Evolutionary conservation across 2,797 vertebrate genomes (phyloP).

Genomic region (Uromys caudimaculatus): DNA sequence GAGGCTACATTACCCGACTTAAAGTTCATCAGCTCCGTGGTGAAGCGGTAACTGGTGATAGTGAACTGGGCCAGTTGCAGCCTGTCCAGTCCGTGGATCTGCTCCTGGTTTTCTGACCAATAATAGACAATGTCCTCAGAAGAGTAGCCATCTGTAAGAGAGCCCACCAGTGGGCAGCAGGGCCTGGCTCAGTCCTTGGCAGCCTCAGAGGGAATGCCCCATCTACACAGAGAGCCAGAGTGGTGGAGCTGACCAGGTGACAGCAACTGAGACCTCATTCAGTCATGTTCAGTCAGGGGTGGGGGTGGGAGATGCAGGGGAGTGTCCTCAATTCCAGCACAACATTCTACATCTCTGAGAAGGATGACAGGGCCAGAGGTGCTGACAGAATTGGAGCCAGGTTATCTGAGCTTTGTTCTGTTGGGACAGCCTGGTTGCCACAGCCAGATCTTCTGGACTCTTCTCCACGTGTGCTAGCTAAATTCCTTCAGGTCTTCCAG

Average conservation of each 20-base stretch:
- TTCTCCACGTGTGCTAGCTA: no score
- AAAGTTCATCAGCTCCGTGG: constrained; percentile 96
- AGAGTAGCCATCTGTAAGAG: constrained; percentile 95
- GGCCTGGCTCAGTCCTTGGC: neutral
- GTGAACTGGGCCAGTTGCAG: constrained; percentile 98
- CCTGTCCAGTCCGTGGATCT: constrained; percentile 97
- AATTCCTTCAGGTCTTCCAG: neutral
- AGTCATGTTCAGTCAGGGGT: neutral
- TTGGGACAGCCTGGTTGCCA: neutral
- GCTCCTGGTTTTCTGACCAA: constrained; percentile 97
- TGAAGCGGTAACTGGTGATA: constrained; percentile 96
- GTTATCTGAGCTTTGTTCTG: neutral
- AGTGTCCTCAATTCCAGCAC: neutral
- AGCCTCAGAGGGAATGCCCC: neutral
- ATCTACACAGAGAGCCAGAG: fast-evolving
- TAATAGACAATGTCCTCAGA: constrained; percentile 98
- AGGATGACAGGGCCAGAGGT: neutral
- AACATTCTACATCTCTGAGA: no score
- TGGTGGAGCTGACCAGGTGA: no score
- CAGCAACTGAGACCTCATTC: neutral
- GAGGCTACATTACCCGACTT: constrained; percentile 93
- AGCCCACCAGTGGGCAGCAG: constrained; percentile 20
- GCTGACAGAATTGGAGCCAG: fast-evolving
- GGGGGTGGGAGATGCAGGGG: neutral
- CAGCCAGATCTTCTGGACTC: fast-evolving